Base-by-base conservation (phyloP, 2,888 invertebrate genomes). In the Caenorhabditis macrosperma region DNA sequence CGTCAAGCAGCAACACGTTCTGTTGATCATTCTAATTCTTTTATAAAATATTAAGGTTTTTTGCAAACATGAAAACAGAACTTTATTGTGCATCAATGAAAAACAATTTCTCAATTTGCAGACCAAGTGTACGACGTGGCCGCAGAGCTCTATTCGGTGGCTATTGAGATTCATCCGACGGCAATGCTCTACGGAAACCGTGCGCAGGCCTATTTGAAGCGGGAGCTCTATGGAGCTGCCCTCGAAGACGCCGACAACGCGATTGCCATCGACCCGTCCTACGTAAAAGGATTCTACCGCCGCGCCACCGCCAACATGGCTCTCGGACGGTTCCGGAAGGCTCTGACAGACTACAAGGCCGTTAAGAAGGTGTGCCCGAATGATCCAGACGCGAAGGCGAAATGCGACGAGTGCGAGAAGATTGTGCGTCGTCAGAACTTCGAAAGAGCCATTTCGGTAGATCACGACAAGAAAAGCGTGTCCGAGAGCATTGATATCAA, bases 231-330 rank as follows among this genome's bases (percentile, higher is more conserved):
- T 91, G 99, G 99, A 2, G 95, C 95, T 91, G 98, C 98, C 0
- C 92, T 98, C 69, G 93, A 92, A 46, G 99, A 99, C 93, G 98
- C 98, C 1, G 94, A 95, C 1, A 94, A 94, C 91, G 94, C 98
- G 1, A 95, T 99, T 72, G 95, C 95, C 91, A 91, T 96, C 82
- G 97, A 99, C 91, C 94, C 94, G 88, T 93, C 93, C 26, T 99
- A 97, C 91, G 93, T 96, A 26, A 98, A 99, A 93, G 98, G 96
- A 0, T 99, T 96, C 91, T 99, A 98, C 91, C 93, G 99, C 88
- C 93, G 98, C 90, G 99, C 98, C 0, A 96, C 96, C 1, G 95
- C 99, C 35, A 94, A 96, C 90, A 98, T 99, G 97, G 95, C 97
- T 28, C 92, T 98, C 90, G 97, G 98, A 86, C 97, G 97, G 93